Evolutionary conservation across 2,888 invertebrate species (phyloP).

Genomic region (Rhagonycha lutea): DNA sequence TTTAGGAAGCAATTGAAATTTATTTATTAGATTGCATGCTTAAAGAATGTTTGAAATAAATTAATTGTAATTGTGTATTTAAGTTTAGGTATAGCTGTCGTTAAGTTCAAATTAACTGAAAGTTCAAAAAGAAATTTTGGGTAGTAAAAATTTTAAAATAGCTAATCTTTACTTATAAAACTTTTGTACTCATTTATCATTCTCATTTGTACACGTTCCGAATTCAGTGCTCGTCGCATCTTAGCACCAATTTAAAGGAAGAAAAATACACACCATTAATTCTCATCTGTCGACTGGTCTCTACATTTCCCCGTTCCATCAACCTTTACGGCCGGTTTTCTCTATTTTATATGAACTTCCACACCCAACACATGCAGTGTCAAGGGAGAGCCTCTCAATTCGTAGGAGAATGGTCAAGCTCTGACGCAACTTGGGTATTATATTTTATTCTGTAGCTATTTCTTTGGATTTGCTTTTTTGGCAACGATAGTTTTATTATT

Average conservation of each 20-base stretch:
- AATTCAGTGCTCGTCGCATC: slow-evolving; percentile 47
- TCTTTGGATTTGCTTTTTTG: slow-evolving; percentile 10
- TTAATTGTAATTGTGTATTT: not conserved
- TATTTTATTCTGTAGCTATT: slow-evolving; percentile 23
- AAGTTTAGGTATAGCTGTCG: not conserved
- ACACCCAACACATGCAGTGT: slow-evolving; percentile 25
- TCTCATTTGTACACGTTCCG: slow-evolving; percentile 35
- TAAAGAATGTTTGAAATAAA: not conserved
- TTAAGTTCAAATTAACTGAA: not conserved
- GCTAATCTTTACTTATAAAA: slow-evolving; percentile 20
- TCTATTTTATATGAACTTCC: slow-evolving; percentile 24
- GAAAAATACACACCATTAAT: slow-evolving; percentile 54
- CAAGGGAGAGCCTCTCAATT: slow-evolving; percentile 25
- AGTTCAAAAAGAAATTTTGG: not conserved
- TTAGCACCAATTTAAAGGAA: slow-evolving; percentile 53
- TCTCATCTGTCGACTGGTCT: slow-evolving; percentile 49
- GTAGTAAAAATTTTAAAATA: not conserved
- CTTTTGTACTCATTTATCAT: slow-evolving; percentile 34
- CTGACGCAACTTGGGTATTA: slow-evolving; percentile 15
- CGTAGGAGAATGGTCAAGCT: slow-evolving; percentile 21
- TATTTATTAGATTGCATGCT: not conserved
- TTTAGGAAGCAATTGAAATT: not conserved
- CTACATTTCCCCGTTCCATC: slow-evolving; percentile 29
- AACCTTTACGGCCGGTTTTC: slow-evolving; percentile 19
- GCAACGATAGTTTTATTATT: slow-evolving; percentile 14